Evolutionary conservation across 2,113 vertebrate genomes (phyloP).

Genomic region (Nothoprocta perdicaria): DNA sequence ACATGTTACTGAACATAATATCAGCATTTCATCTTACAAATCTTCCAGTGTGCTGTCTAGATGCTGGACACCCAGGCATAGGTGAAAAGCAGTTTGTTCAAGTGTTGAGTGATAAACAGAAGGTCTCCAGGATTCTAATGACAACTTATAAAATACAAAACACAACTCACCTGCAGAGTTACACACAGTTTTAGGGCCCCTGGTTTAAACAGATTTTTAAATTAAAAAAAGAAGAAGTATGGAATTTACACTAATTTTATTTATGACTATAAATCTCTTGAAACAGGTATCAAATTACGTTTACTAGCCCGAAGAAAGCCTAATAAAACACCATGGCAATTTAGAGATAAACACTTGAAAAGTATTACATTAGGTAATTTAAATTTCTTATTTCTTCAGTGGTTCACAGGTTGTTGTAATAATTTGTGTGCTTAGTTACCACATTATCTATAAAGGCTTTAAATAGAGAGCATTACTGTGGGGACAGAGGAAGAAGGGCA

Average conservation of each 20-base stretch:
- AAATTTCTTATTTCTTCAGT: background rate
- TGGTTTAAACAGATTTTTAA: background rate
- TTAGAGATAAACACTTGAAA: background rate
- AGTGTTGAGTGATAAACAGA: background rate
- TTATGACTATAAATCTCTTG: background rate
- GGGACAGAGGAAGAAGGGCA: background rate
- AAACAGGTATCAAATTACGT: background rate
- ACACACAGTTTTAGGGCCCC: background rate
- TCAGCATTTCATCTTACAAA: background rate
- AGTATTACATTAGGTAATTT: background rate
- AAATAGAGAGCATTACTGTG: background rate
- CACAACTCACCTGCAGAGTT: background rate
- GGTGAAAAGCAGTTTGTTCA: background rate
- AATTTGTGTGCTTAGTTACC: background rate
- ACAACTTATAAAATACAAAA: background rate
- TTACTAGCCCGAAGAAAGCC: slow-evolving; percentile 20
- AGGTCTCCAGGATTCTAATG: background rate
- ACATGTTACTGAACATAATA: background rate
- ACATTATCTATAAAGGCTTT: background rate
- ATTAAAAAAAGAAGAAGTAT: background rate
- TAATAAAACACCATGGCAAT: slow-evolving; percentile 10
- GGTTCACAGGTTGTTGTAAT: background rate
- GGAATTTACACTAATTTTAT: background rate
- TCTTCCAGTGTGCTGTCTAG: background rate
- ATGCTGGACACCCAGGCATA: background rate